Base-by-base conservation (phyloP, 1,140 invertebrate species). In the Pogonomyrmex californicus region DNA sequence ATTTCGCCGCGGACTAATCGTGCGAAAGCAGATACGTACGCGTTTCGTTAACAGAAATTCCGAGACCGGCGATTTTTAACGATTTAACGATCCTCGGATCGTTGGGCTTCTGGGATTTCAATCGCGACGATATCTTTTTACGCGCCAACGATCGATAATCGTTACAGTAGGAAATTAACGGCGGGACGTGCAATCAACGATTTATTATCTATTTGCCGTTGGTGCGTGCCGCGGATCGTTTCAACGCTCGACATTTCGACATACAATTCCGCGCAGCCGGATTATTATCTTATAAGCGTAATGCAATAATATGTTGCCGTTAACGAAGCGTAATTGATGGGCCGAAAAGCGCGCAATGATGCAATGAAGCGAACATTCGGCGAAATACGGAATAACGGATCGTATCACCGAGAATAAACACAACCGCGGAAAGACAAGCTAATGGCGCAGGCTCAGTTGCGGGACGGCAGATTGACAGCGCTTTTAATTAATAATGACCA, bases 401-500 rank as follows among this genome's bases (percentile, higher is more conserved):
- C 44, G 41, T 79, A 79, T 68, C 78, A 23, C 49, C 3, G 23
- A n/a, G 51, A 71, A 23, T 33, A 9, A 68, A 81, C 12, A 36
- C 41, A 1, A 70, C 17, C 30, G 10, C 30, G 79, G 30, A 49
- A 71, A 62, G 78, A 85, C 63, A 78, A 12, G 9, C 41, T 73
- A 78, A 86, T 60, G 51, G 36, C 36, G 68, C 0, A 33, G n/a
- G 10, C 14, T 41, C 30, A 51, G 23, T 76, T 23, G 17, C 14
- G 33, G 6, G 7, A 82, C 79, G 23, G 70, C 58, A 54, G 75
- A 88, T 86, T 77, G 79, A 41, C 79, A 66, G 17, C 6, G 14
- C 5, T 38, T 68, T 88, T 78, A 88, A 88, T 88, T 88, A 89
- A 41, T 75, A 75, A 83, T 17, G 41, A 17, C 5, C 54, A 47